Evolutionary conservation across 2,113 vertebrate genomes (phyloP).

Genomic region (Ancistrus triradiatus): DNA sequence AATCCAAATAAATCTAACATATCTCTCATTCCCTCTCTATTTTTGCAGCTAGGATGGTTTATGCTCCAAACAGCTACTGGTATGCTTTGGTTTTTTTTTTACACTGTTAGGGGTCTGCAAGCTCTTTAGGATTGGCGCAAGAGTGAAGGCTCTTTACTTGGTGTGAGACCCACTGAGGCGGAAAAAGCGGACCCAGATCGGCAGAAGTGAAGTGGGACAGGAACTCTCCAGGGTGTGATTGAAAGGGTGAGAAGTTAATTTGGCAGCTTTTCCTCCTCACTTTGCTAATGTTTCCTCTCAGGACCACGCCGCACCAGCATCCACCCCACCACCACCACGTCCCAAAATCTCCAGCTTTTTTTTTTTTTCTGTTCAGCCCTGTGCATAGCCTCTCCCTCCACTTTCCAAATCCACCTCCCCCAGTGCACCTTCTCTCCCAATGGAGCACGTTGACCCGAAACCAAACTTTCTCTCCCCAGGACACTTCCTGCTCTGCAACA

Average conservation of each 20-base stretch:
- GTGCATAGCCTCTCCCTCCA: constrained; percentile 37
- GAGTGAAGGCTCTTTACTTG: constrained; percentile 52
- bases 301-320: constrained; percentile 73
- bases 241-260: constrained; percentile 99
- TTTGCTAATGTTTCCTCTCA: constrained; percentile 92
- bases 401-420: constrained; percentile 57
- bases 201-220: constrained; percentile 83
- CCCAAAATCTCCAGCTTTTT: constrained; percentile 58
- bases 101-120: constrained; percentile 6
- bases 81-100: constrained; percentile 41
- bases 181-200: constrained; percentile 74
- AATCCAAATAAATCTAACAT: too few relatives aligned
- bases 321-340: constrained; percentile 45
- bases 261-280: constrained; percentile 97
- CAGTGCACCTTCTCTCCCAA: constrained; percentile 80
- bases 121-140: constrained; percentile 40
- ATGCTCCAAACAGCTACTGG: constrained; percentile 32
- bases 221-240: constrained; percentile 99
- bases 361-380: constrained; percentile 3
- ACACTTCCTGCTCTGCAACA: constrained; percentile 98
- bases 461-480: constrained; percentile 95
- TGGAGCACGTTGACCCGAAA: constrained; percentile 93
- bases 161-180: constrained; percentile 56
- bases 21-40: too few relatives aligned
- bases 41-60: constrained; percentile 33